A percentile compares a stretch with the other conserved stretches of the same genome.
These are phyloP conservation scores for Pomatorhinus ruficollis DNA, from an alignment of 2,113 vertebrate genomes.

Conservation along the genomic window DNA sequence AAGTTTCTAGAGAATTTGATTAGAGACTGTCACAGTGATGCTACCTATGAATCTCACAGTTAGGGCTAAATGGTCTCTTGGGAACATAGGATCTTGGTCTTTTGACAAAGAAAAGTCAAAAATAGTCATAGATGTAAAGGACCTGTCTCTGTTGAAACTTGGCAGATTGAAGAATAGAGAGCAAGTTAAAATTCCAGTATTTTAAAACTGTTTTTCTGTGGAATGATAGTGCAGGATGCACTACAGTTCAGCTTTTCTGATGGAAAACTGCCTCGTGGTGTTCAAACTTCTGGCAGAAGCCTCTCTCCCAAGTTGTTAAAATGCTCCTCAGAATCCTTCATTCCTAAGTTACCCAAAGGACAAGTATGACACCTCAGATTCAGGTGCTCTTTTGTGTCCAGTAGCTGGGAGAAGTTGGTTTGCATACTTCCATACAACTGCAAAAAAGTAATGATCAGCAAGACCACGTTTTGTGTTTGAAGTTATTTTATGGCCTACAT, in stretches of 20 bases:
- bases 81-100: background rate
- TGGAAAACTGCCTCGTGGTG: background rate
- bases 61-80: background rate
- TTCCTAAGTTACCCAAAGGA: background rate
- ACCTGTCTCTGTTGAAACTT: background rate
- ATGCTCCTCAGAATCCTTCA: background rate
- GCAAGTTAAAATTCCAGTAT: background rate
- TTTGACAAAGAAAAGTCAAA: background rate
- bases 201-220: background rate
- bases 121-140: background rate
- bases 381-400: background rate
- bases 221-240: rapidly evolving
- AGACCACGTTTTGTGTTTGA: background rate
- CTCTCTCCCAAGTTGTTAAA: background rate
- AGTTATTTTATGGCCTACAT: background rate
- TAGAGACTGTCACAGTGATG: background rate
- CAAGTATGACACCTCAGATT: background rate
- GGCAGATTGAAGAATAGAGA: background rate
- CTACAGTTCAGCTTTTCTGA: background rate
- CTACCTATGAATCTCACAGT: background rate
- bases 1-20: background rate
- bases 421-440: background rate
- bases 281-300: background rate
- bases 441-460: background rate
- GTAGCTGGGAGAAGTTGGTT: background rate